Conservation (phyloP, 2,888 invertebrate species). For the Saturnia japonica region DNA sequence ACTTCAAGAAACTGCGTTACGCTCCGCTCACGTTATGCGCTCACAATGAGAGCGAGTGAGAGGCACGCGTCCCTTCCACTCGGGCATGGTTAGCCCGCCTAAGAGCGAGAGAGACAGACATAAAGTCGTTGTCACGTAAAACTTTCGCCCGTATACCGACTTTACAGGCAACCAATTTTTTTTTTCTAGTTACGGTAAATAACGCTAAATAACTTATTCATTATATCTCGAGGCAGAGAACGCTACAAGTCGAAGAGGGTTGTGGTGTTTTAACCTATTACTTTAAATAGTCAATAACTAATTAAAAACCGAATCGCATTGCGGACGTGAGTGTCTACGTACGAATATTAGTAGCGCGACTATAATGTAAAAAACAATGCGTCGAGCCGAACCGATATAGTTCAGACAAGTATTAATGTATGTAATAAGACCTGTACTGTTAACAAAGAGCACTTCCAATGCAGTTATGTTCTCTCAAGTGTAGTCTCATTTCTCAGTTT, state of each 20-base stretch:
- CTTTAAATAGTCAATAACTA: neutral
- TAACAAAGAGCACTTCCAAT: neutral
- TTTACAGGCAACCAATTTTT: too few species aligned
- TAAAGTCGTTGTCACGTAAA: too few species aligned
- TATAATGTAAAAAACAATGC: neutral
- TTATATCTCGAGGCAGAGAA: neutral
- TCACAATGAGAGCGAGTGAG: too few species aligned
- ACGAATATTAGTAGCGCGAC: neutral
- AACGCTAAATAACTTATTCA: neutral
- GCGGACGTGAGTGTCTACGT: neutral
- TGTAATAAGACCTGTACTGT: too few species aligned
- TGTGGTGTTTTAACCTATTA: neutral
- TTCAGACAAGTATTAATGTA: too few species aligned
- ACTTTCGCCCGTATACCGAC: too few species aligned
- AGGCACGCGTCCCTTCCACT: too few species aligned
- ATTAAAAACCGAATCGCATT: neutral
- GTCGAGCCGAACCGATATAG: neutral
- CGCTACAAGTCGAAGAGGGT: neutral
- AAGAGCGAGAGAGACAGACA: too few species aligned
- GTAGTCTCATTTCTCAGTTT: neutral
- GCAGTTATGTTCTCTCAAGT: neutral
- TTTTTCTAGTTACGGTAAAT: too few species aligned
- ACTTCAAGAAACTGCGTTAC: too few species aligned
- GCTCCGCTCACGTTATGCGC: too few species aligned
- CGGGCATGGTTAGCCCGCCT: too few species aligned